Conservation (phyloP, 1,140 invertebrate species). For the Cotesia glomerata region DNA sequence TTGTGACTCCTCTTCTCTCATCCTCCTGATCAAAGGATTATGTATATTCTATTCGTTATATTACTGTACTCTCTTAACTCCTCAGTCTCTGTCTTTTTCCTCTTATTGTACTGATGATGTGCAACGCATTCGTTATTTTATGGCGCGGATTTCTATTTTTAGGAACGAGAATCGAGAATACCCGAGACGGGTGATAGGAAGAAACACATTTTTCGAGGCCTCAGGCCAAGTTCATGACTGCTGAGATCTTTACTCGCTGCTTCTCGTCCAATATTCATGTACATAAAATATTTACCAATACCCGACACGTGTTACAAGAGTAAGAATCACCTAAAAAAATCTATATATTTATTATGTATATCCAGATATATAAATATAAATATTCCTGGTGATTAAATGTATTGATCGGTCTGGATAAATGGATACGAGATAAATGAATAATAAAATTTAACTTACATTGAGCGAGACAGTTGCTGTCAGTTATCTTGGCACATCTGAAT, state of each 20-base stretch:
- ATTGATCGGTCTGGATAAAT: neutral
- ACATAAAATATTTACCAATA: neutral
- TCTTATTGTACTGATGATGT: conserved; percentile 11
- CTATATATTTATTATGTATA: too few species aligned
- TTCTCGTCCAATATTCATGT: neutral
- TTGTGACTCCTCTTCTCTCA: too few species aligned
- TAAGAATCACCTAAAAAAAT: too few species aligned
- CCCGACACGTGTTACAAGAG: neutral
- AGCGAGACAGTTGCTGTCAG: too few species aligned
- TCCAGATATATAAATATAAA: too few species aligned
- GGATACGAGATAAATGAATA: too few species aligned
- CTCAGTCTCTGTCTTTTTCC: neutral
- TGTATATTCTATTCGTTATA: too few species aligned
- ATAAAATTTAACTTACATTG: too few species aligned
- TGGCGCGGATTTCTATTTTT: conserved; percentile 26
- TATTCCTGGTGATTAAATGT: neutral
- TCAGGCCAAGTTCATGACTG: conserved; percentile 23
- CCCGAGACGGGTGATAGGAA: conserved; percentile 19
- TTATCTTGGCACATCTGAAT: too few species aligned
- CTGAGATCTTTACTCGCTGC: neutral
- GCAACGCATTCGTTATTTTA: conserved; percentile 25
- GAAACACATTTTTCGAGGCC: conserved; percentile 5
- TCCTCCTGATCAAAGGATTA: too few species aligned
- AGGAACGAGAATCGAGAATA: conserved; percentile 18
- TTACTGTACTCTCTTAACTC: too few species aligned